Base-by-base conservation (phyloP, 1,140 invertebrate species). In the Gonioctena quinquepunctata region DNA sequence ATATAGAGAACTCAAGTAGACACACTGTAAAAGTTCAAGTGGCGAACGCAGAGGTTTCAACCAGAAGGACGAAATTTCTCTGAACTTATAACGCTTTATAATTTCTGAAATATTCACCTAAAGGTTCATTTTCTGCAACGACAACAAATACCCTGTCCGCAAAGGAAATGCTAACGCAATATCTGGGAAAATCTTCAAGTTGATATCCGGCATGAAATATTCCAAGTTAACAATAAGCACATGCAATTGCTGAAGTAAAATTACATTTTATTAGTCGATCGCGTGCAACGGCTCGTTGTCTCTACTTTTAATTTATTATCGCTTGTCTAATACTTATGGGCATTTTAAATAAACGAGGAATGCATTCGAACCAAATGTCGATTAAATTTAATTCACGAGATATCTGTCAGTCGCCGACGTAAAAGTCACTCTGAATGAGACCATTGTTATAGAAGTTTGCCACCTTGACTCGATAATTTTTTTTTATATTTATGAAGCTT, bases 191-290 rank as follows among this genome's bases (percentile, higher is more conserved):
- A 42, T 42, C 33, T 42, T 2, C 33, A 13, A n/a, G 11, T 3
- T 42, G 13, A n/a, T 13, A 50, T 42, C 7, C 19, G 19, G 61
- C 61, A 63, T 63, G 61, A 49, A 63, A 63, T 49, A 49, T 49
- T 63, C 22, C 49, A 63, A 49, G 33, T 42, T 23, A 42, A 63
- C 27, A 61, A 61, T 61, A 61, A 61, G 23, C 59, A 28, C 59
- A 61, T 61, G 59, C 61, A 63, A 63, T 49, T 49, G 42, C 61
- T 63, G 33, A 63, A 63, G 61, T 49, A 63, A 63, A 21, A 63
- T 63, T 63, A 59, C 61, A 63, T 63, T 63, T 63, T 63, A 63
- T 63, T 63, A 63, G 28, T 48, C 5, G 28, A 63, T 63, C 61
- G 61, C 61, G 61, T 63, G 61, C 21, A 13, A 23, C 11, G 4